Percentiles rank a stretch among this genome's conserved stretches.
Evolutionary conservation across 2,797 vertebrate genomes (phyloP).

Genomic region (Alosa sapidissima): DNA sequence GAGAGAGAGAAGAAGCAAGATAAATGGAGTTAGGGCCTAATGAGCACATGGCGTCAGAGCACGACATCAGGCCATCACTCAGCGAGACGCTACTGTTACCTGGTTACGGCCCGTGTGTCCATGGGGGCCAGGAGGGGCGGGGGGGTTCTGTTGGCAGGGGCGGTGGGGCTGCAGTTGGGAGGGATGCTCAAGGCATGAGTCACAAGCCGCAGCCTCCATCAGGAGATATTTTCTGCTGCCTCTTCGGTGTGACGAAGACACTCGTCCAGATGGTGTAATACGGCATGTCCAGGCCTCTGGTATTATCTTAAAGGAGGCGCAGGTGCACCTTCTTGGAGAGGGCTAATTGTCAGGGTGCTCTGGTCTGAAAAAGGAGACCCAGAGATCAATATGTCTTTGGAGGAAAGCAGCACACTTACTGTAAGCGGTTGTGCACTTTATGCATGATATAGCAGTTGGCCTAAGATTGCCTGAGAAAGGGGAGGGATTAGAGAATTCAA

Average conservation of each 20-base stretch:
- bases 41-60: slow-evolving; percentile 19
- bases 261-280: neutral
- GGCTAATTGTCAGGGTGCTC: neutral
- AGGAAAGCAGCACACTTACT: neutral
- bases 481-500: no score
- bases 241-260: neutral
- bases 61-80: slow-evolving; percentile 48
- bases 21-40: slow-evolving; percentile 14
- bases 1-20: neutral
- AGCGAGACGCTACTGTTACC: slow-evolving; percentile 53
- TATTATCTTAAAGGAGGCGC: neutral
- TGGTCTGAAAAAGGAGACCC: neutral
- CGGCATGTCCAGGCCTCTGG: neutral
- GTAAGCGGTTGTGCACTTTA: neutral
- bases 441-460: neutral
- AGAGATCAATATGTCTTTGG: neutral
- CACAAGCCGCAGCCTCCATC: neutral
- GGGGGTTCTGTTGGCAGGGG: neutral
- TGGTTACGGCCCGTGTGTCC: slow-evolving; percentile 47
- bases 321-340: neutral
- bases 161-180: neutral
- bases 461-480: no score
- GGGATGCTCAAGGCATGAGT: slow-evolving; percentile 1
- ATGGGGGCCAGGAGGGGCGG: neutral
- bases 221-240: neutral